A percentile compares a stretch with the other conserved stretches of the same genome.
These are phyloP conservation scores for Alfaro cultratus DNA, from an alignment of 2,797 vertebrate species.

Conservation along the genomic window DNA sequence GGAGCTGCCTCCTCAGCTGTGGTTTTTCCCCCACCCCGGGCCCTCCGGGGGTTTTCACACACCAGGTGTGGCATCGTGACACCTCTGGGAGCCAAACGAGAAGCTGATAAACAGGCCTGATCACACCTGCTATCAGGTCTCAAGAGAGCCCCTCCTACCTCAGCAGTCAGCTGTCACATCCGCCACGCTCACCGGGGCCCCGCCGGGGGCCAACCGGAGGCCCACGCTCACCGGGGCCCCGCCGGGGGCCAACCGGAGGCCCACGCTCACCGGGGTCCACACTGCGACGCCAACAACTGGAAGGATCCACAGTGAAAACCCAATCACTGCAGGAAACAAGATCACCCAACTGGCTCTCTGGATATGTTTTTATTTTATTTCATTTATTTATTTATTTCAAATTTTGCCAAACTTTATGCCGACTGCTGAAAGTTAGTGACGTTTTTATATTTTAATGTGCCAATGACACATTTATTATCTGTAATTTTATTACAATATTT, in stretches of 20 bases:
- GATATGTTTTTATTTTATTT: not conserved
- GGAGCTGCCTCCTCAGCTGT: conserved; percentile 52
- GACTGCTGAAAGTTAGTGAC: not conserved
- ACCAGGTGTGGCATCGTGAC: conserved; percentile 74
- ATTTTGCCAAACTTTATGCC: not conserved
- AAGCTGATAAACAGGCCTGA: conserved; percentile 71
- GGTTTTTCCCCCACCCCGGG: conserved; percentile 33
- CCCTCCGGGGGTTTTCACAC: conserved; percentile 65
- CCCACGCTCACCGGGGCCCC: conserved; percentile 5
- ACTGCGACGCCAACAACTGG: conserved; percentile 38
- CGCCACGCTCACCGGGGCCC: conserved; percentile 39
- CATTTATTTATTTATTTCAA: not conserved
- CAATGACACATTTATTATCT: not conserved
- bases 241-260: too few relatives aligned
- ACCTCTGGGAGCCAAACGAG: conserved; percentile 73
- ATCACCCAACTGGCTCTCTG: not conserved
- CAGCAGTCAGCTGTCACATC: conserved; percentile 58
- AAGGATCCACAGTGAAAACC: conserved; percentile 27
- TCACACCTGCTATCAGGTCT: conserved; percentile 68
- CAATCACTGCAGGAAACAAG: conserved; percentile 16
- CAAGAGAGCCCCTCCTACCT: conserved; percentile 61
- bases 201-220: too few relatives aligned
- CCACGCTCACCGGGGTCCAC: conserved; percentile 9
- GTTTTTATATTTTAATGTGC: not conserved
- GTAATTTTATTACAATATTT: not conserved